phyloP scores from a whole-genome alignment of 2,888 invertebrate genomes.

The Brachycybe producta region DNA sequence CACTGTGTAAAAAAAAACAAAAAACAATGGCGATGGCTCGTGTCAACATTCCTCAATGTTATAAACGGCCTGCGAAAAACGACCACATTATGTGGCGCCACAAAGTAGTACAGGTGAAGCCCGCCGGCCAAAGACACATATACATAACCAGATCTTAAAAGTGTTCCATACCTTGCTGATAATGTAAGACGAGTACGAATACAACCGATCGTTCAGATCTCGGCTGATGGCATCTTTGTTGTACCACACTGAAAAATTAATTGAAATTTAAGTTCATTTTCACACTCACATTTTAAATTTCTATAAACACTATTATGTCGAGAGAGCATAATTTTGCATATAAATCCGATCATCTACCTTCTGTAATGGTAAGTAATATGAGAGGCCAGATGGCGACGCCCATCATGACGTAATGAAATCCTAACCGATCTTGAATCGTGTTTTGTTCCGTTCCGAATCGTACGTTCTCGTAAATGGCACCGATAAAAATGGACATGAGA shows the following conservation, averaged over 20 bases:
- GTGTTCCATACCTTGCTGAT: slow-evolving; percentile 65
- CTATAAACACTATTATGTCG: not conserved
- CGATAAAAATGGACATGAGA: slow-evolving; percentile 66
- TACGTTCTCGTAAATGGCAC: slow-evolving; percentile 81
- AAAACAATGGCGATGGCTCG: no score
- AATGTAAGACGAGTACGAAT: slow-evolving; percentile 63
- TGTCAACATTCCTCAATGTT: no score
- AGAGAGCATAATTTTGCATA: slow-evolving; percentile 4
- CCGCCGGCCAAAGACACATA: no score
- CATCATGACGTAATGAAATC: slow-evolving; percentile 75
- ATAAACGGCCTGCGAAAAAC: no score
- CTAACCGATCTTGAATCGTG: slow-evolving; percentile 45
- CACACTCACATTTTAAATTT: no score
- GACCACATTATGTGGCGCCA: no score
- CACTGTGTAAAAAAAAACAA: no score
- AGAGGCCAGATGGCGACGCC: slow-evolving; percentile 66
- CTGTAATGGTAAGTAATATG: slow-evolving; percentile 44
- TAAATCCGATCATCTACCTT: slow-evolving; percentile 26
- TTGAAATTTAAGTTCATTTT: not conserved
- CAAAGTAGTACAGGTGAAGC: no score
- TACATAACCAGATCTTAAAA: no score
- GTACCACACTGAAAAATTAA: slow-evolving; percentile 29
- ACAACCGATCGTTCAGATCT: slow-evolving; percentile 66
- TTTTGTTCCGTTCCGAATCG: slow-evolving; percentile 38
- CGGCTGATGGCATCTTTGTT: slow-evolving; percentile 51